Evolutionary conservation across 2,113 vertebrate species (phyloP).

Genomic region (Acinonyx jubatus): DNA sequence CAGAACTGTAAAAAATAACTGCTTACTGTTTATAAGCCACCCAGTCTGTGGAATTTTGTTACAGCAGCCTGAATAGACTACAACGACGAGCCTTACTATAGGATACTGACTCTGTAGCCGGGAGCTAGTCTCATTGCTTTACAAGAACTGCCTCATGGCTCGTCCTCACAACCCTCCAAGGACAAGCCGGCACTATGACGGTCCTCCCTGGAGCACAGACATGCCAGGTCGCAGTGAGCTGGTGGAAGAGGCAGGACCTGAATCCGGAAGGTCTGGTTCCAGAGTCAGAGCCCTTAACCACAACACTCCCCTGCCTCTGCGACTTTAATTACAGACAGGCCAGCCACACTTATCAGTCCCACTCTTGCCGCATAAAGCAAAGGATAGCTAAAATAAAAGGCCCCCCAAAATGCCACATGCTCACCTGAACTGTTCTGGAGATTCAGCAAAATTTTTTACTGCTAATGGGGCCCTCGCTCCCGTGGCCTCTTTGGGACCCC

Average conservation of each 20-base stretch:
- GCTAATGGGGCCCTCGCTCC: not conserved
- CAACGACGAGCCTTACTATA: not conserved
- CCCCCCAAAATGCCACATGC: not conserved
- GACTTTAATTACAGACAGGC: not conserved
- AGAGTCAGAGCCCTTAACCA: not conserved
- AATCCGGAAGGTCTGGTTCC: not conserved
- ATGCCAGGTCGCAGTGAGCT: accelerated
- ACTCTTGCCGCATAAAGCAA: not conserved
- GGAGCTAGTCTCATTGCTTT: not conserved
- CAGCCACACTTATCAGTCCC: not conserved
- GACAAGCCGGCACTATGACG: not conserved
- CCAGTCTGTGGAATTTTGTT: not conserved
- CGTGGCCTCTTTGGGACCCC: not conserved
- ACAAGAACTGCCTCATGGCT: not conserved
- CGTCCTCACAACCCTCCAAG: accelerated
- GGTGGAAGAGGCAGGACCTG: not conserved
- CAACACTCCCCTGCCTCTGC: accelerated
- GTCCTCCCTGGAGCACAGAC: not conserved
- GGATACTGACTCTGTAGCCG: not conserved
- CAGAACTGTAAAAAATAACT: not conserved
- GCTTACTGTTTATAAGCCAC: not conserved
- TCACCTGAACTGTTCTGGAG: not conserved
- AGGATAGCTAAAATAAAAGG: not conserved
- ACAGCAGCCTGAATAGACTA: accelerated
- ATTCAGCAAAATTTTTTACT: not conserved